Evolutionary conservation across 2,888 invertebrate species (phyloP).

Genomic region (Mesochorus sp.): DNA sequence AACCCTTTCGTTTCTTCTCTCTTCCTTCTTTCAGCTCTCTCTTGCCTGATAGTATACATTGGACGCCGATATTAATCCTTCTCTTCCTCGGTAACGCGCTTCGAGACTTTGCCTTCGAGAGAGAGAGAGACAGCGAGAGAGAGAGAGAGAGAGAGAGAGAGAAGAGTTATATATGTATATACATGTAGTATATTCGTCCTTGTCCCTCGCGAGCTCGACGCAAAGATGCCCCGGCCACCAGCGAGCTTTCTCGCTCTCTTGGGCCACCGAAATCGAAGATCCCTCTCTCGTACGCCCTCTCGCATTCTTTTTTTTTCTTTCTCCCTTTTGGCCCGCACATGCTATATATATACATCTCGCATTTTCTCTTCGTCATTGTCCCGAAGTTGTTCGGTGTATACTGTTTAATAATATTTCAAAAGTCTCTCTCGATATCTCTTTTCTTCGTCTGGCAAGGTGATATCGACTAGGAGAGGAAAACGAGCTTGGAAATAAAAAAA

Average conservation of each 20-base stretch:
- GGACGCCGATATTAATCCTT: conserved; percentile 66
- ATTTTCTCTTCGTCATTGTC: conserved; percentile 46
- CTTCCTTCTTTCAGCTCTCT: conserved; percentile 14
- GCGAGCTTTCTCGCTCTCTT: conserved; percentile 18
- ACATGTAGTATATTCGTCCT: not conserved
- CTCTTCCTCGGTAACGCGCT: conserved; percentile 60
- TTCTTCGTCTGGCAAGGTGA: conserved; percentile 26
- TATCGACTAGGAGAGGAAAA: conserved; percentile 53
- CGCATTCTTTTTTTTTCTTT: conserved; percentile 9
- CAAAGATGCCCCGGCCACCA: conserved; percentile 45
- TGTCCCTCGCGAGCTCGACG: not conserved
- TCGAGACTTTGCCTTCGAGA: conserved; percentile 1
- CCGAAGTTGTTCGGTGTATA: conserved; percentile 55
- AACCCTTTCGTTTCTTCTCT: conserved; percentile 62
- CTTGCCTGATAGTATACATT: conserved; percentile 38
- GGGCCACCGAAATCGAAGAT: conserved; percentile 53
- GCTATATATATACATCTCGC: not conserved
- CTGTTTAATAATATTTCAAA: conserved; percentile 53
- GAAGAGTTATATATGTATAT: not conserved
- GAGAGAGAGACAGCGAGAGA: not conserved
- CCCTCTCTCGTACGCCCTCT: conserved; percentile 20
- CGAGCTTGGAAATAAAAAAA: conserved; percentile 34
- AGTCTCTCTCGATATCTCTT: not conserved
- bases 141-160: not conserved
- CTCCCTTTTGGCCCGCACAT: not conserved